Evolutionary conservation across 1,140 invertebrate species (phyloP).

Genomic region (Solen grandis): DNA sequence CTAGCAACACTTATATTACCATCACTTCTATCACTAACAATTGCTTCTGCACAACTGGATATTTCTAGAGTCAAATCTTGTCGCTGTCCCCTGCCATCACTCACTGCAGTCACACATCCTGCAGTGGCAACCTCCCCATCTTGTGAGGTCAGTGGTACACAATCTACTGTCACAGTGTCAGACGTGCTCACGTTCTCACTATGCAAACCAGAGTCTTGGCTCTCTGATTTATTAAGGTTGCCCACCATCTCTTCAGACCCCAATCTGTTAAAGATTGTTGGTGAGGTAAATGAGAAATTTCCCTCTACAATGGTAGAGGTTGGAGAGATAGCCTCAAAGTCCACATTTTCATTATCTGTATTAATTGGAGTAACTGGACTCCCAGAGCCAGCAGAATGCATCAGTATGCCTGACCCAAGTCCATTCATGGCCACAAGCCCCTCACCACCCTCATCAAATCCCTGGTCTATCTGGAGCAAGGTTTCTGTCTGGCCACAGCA

Average conservation of each 20-base stretch:
- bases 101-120: background rate
- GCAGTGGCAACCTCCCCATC: background rate
- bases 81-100: background rate
- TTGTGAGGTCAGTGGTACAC: conserved; percentile 16
- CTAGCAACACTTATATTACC: background rate
- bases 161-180: conserved; percentile 59
- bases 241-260: conserved; percentile 7
- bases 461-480: conserved; percentile 60
- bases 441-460: conserved; percentile 62
- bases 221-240: conserved; percentile 73
- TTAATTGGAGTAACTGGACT: conserved; percentile 67
- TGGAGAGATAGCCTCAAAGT: conserved; percentile 14
- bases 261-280: background rate
- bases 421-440: conserved; percentile 11
- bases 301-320: conserved; percentile 25
- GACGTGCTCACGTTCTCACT: conserved; percentile 75
- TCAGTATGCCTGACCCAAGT: conserved; percentile 40
- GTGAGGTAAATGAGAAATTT: background rate
- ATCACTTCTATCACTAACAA: background rate
- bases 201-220: conserved; percentile 75
- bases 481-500: conserved; percentile 24
- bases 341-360: background rate
- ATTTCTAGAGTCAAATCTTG: background rate
- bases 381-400: conserved; percentile 56
- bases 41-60: too few relatives aligned